These are phyloP conservation scores for Ischnura elegans DNA, from an alignment of 2,888 invertebrate species.

Conservation along the genomic window DNA sequence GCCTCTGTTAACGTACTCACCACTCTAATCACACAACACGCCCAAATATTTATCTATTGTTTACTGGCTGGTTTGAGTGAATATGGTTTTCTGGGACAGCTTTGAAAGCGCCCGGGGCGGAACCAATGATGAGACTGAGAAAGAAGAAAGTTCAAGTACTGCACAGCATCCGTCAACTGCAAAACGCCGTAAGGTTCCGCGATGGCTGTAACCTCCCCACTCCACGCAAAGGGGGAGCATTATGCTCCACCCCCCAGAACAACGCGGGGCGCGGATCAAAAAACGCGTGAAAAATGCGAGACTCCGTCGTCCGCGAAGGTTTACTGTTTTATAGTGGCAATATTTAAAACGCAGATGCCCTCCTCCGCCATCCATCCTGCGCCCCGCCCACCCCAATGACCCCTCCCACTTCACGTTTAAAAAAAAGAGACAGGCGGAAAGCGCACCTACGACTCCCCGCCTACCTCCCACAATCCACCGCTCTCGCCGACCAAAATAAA, in stretches of 20 bases:
- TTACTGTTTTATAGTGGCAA: slow-evolving; percentile 61
- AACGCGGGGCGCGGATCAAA: background rate
- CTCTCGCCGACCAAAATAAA: background rate
- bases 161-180: too few relatives aligned
- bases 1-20: too few relatives aligned
- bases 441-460: background rate
- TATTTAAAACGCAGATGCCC: slow-evolving; percentile 51
- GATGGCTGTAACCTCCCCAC: too few relatives aligned
- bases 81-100: too few relatives aligned
- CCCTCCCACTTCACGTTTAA: background rate
- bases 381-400: background rate
- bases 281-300: slow-evolving; percentile 41
- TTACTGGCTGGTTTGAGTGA: too few relatives aligned
- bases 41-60: too few relatives aligned
- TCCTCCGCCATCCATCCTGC: slow-evolving; percentile 4
- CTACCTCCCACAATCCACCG: background rate
- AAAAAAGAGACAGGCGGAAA: background rate
- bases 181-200: too few relatives aligned
- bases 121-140: too few relatives aligned
- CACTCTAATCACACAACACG: too few relatives aligned
- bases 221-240: background rate
- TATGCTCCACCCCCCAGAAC: background rate
- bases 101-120: too few relatives aligned
- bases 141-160: too few relatives aligned
- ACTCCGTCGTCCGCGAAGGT: slow-evolving; percentile 37